Evolutionary conservation across 1,140 invertebrate species (phyloP).

Genomic region (Amyelois transitella): DNA sequence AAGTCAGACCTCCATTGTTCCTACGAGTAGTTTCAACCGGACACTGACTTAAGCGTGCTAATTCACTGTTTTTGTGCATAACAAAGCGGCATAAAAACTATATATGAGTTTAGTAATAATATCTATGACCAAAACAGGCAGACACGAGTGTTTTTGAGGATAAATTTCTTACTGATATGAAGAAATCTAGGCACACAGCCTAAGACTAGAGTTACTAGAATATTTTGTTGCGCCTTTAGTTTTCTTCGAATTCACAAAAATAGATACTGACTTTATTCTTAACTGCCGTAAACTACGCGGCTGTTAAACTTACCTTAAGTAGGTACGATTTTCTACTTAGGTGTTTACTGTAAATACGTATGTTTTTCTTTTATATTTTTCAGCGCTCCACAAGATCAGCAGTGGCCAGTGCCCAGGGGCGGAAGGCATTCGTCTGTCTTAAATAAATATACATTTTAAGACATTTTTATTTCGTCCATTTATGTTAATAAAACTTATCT

Average conservation of each 20-base stretch:
- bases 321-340: not conserved
- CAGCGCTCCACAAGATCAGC: constrained; percentile 70
- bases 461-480: not conserved
- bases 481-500: too few relatives aligned
- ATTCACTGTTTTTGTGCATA: constrained; percentile 2
- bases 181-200: too few relatives aligned
- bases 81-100: not conserved
- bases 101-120: not conserved
- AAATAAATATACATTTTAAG: constrained; percentile 33
- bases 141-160: too few relatives aligned
- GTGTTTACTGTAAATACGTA: not conserved
- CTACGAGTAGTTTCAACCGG: not conserved
- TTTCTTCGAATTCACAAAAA: too few relatives aligned
- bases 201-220: too few relatives aligned
- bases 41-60: not conserved
- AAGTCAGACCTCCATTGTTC: not conserved
- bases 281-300: too few relatives aligned
- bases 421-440: constrained; percentile 73
- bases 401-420: constrained; percentile 74
- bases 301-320: not conserved
- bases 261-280: too few relatives aligned
- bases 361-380: constrained; percentile 24
- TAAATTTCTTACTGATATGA: too few relatives aligned
- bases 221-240: too few relatives aligned
- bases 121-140: too few relatives aligned